Conservation (phyloP, 2,113 vertebrate genomes). For the Nanorana parkeri region DNA sequence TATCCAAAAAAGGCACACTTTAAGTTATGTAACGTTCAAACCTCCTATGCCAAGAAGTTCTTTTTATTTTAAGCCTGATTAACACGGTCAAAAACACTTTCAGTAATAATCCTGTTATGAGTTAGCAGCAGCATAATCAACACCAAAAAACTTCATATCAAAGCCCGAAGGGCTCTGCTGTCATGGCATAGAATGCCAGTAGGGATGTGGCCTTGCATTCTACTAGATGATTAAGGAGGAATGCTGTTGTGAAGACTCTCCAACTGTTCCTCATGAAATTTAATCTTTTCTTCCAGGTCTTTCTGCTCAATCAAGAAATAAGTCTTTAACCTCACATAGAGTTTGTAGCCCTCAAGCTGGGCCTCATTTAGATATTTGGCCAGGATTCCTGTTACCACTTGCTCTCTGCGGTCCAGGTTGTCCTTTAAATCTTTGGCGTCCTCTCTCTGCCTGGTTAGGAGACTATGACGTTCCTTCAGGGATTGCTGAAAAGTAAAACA, state of each 20-base stretch:
- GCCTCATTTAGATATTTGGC: slow-evolving; percentile 75
- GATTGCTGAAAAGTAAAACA: slow-evolving; percentile 75
- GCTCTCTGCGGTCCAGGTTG: slow-evolving; percentile 89
- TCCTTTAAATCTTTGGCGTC: slow-evolving; percentile 94
- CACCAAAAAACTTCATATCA: background rate
- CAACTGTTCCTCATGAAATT: slow-evolving; percentile 84
- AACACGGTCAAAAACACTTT: slow-evolving; percentile 44
- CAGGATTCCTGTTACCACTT: slow-evolving; percentile 82
- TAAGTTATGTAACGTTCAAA: background rate
- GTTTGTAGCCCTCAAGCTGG: slow-evolving; percentile 81
- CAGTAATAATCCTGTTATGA: slow-evolving; percentile 12
- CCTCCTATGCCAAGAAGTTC: background rate
- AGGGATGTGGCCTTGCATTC: background rate
- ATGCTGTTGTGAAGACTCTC: slow-evolving; percentile 75
- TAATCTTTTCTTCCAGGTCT: slow-evolving; percentile 87
- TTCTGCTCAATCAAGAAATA: slow-evolving; percentile 88
- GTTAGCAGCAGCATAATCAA: slow-evolving; percentile 47
- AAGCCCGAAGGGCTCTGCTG: rapidly evolving
- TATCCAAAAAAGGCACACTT: slow-evolving; percentile 31
- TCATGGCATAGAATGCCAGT: background rate
- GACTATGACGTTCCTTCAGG: slow-evolving; percentile 81
- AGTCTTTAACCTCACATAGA: slow-evolving; percentile 85
- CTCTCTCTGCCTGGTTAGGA: slow-evolving; percentile 86
- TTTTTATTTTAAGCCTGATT: slow-evolving; percentile 29
- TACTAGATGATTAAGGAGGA: slow-evolving; percentile 55